Evolutionary conservation across 2,113 vertebrate genomes (phyloP).

Genomic region (Heptranchias perlo): DNA sequence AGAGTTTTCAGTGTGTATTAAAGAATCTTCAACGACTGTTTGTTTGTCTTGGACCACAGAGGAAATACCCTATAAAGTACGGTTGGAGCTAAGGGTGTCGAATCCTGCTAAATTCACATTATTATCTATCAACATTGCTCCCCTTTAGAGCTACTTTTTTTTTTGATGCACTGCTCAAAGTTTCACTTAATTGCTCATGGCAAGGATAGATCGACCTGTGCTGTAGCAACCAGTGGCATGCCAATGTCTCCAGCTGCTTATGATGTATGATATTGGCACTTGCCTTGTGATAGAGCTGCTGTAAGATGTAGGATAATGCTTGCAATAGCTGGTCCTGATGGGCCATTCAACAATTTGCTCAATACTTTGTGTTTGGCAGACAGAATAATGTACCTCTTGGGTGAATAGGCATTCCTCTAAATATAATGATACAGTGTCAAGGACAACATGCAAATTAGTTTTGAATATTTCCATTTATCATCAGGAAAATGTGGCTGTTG

Average conservation of each 20-base stretch:
- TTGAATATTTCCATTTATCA: not conserved
- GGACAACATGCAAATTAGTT: constrained; percentile 6
- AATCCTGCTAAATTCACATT: not conserved
- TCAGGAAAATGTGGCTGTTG: not conserved
- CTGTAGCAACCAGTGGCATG: not conserved
- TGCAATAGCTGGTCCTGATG: not conserved
- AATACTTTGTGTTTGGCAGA: not conserved
- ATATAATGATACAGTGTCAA: not conserved
- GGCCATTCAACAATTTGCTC: not conserved
- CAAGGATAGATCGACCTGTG: not conserved
- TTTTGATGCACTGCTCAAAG: not conserved
- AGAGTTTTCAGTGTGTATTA: not conserved
- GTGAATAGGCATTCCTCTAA: not conserved
- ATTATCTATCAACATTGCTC: not conserved
- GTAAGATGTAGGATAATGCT: not conserved
- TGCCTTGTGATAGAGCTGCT: not conserved
- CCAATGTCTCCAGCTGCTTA: not conserved
- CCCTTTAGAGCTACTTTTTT: not conserved
- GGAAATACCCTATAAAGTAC: not conserved
- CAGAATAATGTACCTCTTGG: not conserved
- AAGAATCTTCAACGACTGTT: not conserved
- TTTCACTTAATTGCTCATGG: not conserved
- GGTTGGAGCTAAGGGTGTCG: not conserved
- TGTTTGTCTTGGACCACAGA: too few species aligned
- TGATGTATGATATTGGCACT: not conserved